Evolutionary conservation across 2,888 invertebrate genomes (phyloP).

Genomic region (Agrochola macilenta): DNA sequence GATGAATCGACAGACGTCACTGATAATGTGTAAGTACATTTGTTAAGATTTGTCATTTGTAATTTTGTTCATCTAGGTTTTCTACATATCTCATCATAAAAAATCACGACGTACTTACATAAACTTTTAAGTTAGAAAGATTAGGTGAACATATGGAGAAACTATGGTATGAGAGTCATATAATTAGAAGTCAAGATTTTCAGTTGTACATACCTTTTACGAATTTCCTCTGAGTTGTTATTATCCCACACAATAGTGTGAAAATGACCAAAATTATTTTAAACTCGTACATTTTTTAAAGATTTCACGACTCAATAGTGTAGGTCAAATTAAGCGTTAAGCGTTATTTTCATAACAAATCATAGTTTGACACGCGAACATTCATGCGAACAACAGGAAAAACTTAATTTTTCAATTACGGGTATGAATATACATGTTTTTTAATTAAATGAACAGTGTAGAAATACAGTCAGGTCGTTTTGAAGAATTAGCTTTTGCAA

Average conservation of each 20-base stretch:
- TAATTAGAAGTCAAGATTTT: background rate
- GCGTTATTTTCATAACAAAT: slow-evolving; percentile 58
- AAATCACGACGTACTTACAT: background rate
- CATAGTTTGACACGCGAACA: slow-evolving; percentile 58
- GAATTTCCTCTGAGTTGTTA: background rate
- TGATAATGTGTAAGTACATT: slow-evolving; percentile 83
- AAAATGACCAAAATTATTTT: background rate
- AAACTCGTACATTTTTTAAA: slow-evolving; percentile 21
- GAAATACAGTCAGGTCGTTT: slow-evolving; percentile 31
- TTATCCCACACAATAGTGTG: background rate
- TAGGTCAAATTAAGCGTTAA: slow-evolving; percentile 57
- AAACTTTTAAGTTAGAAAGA: background rate
- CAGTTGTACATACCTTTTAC: background rate
- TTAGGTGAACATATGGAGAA: background rate
- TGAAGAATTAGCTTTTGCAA: slow-evolving; percentile 43
- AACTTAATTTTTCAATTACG: slow-evolving; percentile 56
- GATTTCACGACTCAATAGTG: slow-evolving; percentile 37
- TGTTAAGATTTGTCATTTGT: slow-evolving; percentile 2
- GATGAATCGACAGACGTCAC: slow-evolving; percentile 90
- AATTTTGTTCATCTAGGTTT: slow-evolving; percentile 3
- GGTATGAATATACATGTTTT: slow-evolving; percentile 60
- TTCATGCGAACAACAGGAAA: slow-evolving; percentile 60
- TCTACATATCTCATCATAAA: background rate
- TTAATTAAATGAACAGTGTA: slow-evolving; percentile 46
- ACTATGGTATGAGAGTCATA: background rate